These are phyloP conservation scores for Dryobates pubescens DNA, from an alignment of 2,797 vertebrate species.

Conservation along the genomic window DNA sequence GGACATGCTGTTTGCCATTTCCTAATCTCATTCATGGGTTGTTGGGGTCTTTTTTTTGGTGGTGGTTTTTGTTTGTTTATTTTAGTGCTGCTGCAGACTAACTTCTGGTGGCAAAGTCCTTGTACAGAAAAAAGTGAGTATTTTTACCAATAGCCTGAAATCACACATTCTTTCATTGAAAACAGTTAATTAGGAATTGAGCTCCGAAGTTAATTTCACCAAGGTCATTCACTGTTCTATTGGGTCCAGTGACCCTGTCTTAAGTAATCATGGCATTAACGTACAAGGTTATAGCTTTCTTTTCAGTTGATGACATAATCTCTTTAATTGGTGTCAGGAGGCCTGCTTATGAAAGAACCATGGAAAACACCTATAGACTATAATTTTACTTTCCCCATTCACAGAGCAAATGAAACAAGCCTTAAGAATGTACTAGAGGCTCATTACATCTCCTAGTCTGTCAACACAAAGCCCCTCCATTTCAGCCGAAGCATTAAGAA, in stretches of 20 bases:
- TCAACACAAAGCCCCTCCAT: slow-evolving; percentile 84
- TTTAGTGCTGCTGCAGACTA: slow-evolving; percentile 2
- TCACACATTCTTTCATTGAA: slow-evolving; percentile 81
- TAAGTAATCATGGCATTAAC: slow-evolving; percentile 86
- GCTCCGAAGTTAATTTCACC: slow-evolving; percentile 81
- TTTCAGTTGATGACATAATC: slow-evolving; percentile 95
- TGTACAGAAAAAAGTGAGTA: slow-evolving; percentile 73
- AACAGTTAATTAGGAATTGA: slow-evolving; percentile 88
- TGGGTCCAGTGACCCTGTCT: slow-evolving; percentile 90
- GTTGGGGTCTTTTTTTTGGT: neutral
- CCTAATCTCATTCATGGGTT: slow-evolving; percentile 14
- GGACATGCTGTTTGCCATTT: slow-evolving; percentile 21
- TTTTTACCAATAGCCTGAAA: slow-evolving; percentile 76
- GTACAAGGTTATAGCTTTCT: slow-evolving; percentile 84
- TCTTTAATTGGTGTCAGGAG: slow-evolving; percentile 97
- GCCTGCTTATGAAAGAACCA: slow-evolving; percentile 86
- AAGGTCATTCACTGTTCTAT: slow-evolving; percentile 85
- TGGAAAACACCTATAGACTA: slow-evolving; percentile 88
- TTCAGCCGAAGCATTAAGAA: slow-evolving; percentile 80
- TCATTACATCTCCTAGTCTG: slow-evolving; percentile 83
- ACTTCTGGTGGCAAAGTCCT: slow-evolving; percentile 66
- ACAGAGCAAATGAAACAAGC: slow-evolving; percentile 83
- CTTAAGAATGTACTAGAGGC: slow-evolving; percentile 83
- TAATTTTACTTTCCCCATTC: slow-evolving; percentile 88
- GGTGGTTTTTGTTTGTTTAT: neutral